Conservation (phyloP, 2,113 vertebrate species). For the Cryptotis parvus region DNA sequence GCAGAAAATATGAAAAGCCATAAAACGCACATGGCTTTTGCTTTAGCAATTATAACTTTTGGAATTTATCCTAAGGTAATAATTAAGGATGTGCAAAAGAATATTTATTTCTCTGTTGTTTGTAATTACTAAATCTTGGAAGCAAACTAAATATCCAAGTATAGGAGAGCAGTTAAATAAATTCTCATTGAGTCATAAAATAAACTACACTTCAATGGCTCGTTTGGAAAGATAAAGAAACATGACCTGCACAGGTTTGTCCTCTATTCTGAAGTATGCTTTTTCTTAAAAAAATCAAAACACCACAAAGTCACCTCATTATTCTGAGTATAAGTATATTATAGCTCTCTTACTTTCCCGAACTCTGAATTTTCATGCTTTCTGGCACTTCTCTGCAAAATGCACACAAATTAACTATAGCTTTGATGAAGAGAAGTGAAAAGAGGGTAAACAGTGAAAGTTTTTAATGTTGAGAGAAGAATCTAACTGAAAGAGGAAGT, state of each 20-base stretch:
- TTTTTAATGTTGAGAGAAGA: slow-evolving; percentile 2
- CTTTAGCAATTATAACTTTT: slow-evolving; percentile 55
- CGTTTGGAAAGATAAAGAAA: slow-evolving; percentile 28
- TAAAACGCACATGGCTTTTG: slow-evolving; percentile 51
- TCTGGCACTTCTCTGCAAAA: not conserved
- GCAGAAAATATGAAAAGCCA: slow-evolving; percentile 62
- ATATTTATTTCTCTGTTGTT: slow-evolving; percentile 62
- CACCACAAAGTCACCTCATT: not conserved
- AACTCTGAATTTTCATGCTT: not conserved
- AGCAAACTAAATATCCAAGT: slow-evolving; percentile 49
- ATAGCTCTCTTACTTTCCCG: slow-evolving; percentile 13
- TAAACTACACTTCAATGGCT: slow-evolving; percentile 31
- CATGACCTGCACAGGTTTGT: not conserved
- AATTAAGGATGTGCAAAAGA: slow-evolving; percentile 65
- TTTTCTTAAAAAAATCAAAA: not conserved
- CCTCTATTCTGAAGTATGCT: not conserved
- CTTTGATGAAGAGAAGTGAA: not conserved
- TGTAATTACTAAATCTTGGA: slow-evolving; percentile 53
- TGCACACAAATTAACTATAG: not conserved
- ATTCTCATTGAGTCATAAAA: not conserved
- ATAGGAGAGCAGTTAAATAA: slow-evolving; percentile 42
- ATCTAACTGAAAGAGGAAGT: slow-evolving; percentile 50
- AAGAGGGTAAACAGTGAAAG: not conserved
- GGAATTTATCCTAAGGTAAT: slow-evolving; percentile 69
- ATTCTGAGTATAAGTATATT: not conserved